phyloP scores from a whole-genome alignment of 2,797 vertebrate genomes.

The Helarctos malayanus region DNA sequence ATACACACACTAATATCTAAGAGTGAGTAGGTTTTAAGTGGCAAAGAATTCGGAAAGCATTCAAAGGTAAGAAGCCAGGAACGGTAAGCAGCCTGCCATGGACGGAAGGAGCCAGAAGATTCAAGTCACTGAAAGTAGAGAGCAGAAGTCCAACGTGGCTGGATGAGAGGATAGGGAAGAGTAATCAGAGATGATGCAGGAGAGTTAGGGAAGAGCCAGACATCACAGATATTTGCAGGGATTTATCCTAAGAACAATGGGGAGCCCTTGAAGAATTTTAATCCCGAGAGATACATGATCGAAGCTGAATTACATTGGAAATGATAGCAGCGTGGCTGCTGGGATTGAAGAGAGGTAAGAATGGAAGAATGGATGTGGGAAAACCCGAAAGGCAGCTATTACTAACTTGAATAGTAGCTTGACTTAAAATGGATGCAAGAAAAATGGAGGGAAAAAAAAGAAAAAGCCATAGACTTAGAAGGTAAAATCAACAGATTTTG shows the following conservation, averaged over 20 bases:
- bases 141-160: not conserved
- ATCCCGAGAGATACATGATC: not conserved
- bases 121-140: not conserved
- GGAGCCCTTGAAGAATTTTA: not conserved
- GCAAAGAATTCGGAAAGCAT: slow-evolving; percentile 7
- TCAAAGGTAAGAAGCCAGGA: not conserved
- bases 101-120: not conserved
- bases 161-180: not conserved
- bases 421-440: not conserved
- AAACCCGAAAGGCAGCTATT: not conserved
- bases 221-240: not conserved
- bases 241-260: not conserved
- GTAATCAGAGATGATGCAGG: not conserved
- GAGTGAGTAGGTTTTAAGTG: not conserved
- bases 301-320: not conserved
- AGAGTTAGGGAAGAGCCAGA: not conserved
- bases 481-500: not conserved
- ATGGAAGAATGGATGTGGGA: not conserved
- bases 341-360: not conserved
- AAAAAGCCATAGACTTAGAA: not conserved
- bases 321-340: not conserved
- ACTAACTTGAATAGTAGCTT: not conserved
- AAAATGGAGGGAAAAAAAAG: not conserved
- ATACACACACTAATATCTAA: not conserved
- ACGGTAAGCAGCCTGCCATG: not conserved